Base-by-base conservation (phyloP, 2,797 vertebrate genomes). In the Botia almorhae region DNA sequence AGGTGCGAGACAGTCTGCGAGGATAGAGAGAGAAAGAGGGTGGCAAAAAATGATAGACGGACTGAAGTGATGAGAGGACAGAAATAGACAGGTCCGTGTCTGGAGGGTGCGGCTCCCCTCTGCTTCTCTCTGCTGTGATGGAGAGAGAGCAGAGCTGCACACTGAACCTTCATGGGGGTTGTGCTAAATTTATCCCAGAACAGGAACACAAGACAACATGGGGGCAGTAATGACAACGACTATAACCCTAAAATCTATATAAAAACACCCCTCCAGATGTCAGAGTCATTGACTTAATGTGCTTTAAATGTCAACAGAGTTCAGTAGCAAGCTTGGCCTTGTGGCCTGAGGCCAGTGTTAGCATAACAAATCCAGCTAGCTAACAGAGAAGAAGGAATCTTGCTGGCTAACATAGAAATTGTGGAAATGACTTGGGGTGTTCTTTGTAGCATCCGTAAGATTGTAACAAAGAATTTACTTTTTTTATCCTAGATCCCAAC, bases 31-130 rank as follows among this genome's bases (percentile, higher is more conserved):
- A n/a, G 21, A 33, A 58, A 8, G 5, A 53, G 23, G 23, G 12
- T 11, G 4, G 13, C 7, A 2, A 43, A 71, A 64, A 36, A 78
- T 7, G 3, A 16, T 65, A 64, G 74, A 76, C 56, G n/a, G 65
- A 58, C 69, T 46, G 48, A 79, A 72, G 48, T 16, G 51, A 58
- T 71, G 46, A 21, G 69, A 51, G 77, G 58, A 55, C 58, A 51
- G 69, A 55, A 79, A 79, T 79, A 64, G 74, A 68, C 36, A 33
- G 63, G n/a, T 16, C 48, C 55, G 2, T 0, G 56, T 79, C 69
- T 65, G 72, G 58, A 50, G 39, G 55, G 48, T 65, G 26, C 0
- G 48, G 55, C 58, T 64, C 46, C 10, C 48, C 29, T 72, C 33
- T 21, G 33, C 58, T 76, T 76, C 51, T 46, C 14, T 53, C 33